Conservation (phyloP, 1,140 invertebrate genomes). For the Saccostrea cuccullata region DNA sequence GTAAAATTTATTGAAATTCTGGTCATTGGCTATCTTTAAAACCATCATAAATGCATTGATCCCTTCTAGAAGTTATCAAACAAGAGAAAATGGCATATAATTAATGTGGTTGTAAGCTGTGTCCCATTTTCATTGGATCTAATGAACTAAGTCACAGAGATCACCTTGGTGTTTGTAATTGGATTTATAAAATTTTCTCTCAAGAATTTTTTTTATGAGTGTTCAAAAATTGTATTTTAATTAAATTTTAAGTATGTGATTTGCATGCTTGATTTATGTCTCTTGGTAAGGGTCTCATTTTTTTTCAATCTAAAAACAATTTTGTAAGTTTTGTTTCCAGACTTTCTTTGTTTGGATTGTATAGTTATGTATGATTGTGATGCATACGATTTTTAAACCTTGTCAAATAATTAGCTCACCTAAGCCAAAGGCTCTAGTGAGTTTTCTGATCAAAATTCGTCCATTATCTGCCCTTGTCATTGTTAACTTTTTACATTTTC, state of each 20-base stretch:
- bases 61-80: not conserved
- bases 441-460: too few species aligned
- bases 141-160: not conserved
- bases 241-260: not conserved
- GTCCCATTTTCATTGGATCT: not conserved
- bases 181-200: not conserved
- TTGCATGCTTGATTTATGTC: not conserved
- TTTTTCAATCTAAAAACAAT: too few species aligned
- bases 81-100: not conserved
- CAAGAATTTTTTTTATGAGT: not conserved
- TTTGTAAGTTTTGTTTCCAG: too few species aligned
- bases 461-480: too few species aligned
- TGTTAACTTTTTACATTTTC: too few species aligned
- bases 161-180: not conserved
- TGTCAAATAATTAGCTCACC: too few species aligned
- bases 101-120: not conserved
- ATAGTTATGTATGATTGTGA: too few species aligned
- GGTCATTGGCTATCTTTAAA: slow-evolving; percentile 1
- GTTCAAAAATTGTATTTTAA: not conserved
- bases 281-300: too few species aligned
- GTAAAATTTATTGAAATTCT: slow-evolving; percentile 10
- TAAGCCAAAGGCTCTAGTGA: too few species aligned
- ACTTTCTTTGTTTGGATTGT: too few species aligned
- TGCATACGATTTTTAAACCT: too few species aligned
- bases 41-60: slow-evolving; percentile 7